Conservation (phyloP, 2,797 vertebrate genomes). For the Paramormyrops hopkinsi region DNA sequence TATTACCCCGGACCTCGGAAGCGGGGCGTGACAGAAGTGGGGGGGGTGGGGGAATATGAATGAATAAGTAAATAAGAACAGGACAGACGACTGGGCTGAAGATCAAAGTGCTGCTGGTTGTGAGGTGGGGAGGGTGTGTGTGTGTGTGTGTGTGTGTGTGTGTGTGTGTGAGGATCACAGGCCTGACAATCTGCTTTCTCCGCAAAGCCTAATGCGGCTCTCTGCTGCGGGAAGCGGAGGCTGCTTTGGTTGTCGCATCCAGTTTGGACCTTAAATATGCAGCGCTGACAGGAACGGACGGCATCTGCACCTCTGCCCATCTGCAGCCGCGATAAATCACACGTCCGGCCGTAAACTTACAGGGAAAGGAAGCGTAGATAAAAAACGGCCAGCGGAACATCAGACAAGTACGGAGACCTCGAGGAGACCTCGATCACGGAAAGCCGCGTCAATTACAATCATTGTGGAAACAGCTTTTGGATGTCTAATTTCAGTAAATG, state of each 20-base stretch:
- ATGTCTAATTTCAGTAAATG: neutral
- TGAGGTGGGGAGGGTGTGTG: conserved; percentile 11
- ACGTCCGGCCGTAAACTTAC: neutral
- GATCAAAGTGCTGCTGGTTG: conserved; percentile 20
- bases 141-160: neutral
- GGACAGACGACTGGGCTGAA: neutral
- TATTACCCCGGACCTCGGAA: neutral
- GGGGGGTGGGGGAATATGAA: neutral
- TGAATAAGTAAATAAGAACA: conserved; percentile 25
- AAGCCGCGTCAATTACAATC: neutral
- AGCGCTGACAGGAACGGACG: neutral
- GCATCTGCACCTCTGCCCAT: neutral
- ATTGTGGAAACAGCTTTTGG: neutral
- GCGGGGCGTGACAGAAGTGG: neutral
- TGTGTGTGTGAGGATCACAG: conserved; percentile 3
- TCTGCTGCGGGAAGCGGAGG: neutral
- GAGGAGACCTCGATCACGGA: neutral
- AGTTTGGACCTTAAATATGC: neutral
- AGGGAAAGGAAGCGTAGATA: neutral
- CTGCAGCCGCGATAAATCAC: neutral
- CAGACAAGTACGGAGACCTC: neutral
- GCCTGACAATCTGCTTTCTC: neutral
- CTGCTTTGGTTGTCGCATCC: neutral
- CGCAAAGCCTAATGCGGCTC: neutral
- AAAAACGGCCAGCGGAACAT: neutral